Percentiles rank a stretch among this genome's conserved stretches.
Conservation (phyloP, 2,888 invertebrate genomes). For the Sialis lutaria region DNA sequence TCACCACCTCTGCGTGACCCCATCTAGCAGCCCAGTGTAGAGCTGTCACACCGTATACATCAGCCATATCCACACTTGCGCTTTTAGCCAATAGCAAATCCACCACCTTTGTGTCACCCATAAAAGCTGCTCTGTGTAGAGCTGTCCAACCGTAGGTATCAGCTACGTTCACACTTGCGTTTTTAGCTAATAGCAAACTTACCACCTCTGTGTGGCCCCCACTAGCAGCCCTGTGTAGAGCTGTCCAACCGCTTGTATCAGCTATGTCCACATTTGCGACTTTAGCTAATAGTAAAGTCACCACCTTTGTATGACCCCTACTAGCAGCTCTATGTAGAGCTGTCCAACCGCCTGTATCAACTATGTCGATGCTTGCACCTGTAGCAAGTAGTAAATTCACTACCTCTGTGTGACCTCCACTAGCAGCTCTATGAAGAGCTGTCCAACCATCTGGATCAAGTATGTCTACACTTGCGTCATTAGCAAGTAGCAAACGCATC, state of each 20-base stretch:
- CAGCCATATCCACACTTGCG: too few relatives aligned
- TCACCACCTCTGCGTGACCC: too few relatives aligned
- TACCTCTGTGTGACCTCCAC: slow-evolving; percentile 93
- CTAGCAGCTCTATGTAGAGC: slow-evolving; percentile 87
- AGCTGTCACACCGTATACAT: background rate
- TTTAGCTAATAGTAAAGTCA: slow-evolving; percentile 83
- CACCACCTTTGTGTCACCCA: too few relatives aligned
- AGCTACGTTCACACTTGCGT: too few relatives aligned
- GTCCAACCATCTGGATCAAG: slow-evolving; percentile 79
- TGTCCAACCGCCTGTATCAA: slow-evolving; percentile 94
- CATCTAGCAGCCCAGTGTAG: too few relatives aligned
- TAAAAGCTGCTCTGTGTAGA: too few relatives aligned
- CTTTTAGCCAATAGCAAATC: too few relatives aligned
- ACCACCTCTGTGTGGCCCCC: slow-evolving; percentile 42
- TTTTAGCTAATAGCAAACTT: too few relatives aligned
- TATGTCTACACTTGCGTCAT: slow-evolving; percentile 41
- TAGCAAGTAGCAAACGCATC: slow-evolving; percentile 53
- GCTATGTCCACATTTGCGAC: slow-evolving; percentile 71
- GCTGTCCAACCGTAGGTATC: too few relatives aligned
- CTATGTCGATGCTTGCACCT: slow-evolving; percentile 71
- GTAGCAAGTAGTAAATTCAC: slow-evolving; percentile 75
- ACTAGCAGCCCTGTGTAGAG: slow-evolving; percentile 83
- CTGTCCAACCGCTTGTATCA: slow-evolving; percentile 92
- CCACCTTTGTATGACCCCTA: slow-evolving; percentile 92
- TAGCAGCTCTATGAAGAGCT: slow-evolving; percentile 85